Conservation (phyloP, 2,797 vertebrate genomes). For the Eremophila alpestris region DNA sequence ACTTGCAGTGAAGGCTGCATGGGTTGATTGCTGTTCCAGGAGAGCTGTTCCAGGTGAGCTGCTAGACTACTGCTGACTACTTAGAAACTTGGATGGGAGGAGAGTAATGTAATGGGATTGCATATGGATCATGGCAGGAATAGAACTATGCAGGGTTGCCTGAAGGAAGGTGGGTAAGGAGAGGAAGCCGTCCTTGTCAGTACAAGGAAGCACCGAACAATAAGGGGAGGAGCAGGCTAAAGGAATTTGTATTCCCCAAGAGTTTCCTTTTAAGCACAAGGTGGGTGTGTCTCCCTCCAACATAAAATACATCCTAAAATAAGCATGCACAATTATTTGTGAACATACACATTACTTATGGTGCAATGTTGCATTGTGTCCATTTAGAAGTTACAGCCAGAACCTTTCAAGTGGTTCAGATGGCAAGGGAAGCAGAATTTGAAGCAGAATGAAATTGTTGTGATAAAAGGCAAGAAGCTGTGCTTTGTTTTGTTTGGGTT, state of each 20-base stretch:
- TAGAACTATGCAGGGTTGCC: neutral
- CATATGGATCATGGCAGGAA: neutral
- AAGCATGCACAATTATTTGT: conserved; percentile 46
- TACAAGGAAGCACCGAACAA: conserved; percentile 67
- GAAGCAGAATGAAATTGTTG: neutral
- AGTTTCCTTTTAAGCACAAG: conserved; percentile 63
- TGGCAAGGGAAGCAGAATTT: conserved; percentile 23
- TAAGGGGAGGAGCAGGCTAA: conserved; percentile 69
- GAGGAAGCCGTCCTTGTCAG: conserved; percentile 65
- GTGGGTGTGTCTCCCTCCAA: conserved; percentile 55
- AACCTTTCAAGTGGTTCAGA: neutral
- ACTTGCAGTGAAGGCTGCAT: neutral
- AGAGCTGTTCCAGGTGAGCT: neutral
- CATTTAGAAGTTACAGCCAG: neutral
- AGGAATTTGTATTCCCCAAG: conserved; percentile 58
- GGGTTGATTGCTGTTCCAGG: neutral
- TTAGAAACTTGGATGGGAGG: neutral
- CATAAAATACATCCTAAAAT: conserved; percentile 57
- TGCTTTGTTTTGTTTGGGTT: conserved; percentile 8
- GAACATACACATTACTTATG: conserved; percentile 22
- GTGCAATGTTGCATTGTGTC: neutral
- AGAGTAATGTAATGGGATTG: neutral
- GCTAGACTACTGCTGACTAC: neutral
- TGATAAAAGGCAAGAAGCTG: neutral
- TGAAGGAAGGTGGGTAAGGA: conserved; percentile 56